Conservation (phyloP, 2,888 invertebrate species). For the Lingula anatina region DNA sequence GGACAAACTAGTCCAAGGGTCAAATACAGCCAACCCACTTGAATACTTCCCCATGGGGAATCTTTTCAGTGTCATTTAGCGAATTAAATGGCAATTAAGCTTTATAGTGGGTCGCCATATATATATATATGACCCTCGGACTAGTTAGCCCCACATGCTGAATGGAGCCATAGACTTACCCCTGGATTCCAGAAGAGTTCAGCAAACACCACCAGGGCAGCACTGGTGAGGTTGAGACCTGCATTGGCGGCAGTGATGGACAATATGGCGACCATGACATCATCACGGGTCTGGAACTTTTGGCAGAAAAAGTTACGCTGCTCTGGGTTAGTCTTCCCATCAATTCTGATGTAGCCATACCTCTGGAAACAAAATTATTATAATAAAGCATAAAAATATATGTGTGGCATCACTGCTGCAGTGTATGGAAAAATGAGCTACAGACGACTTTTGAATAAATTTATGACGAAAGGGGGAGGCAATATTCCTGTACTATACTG, state of each 20-base stretch:
- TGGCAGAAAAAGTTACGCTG: slow-evolving; percentile 68
- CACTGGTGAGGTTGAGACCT: slow-evolving; percentile 90
- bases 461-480: too few relatives aligned
- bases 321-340: slow-evolving; percentile 73
- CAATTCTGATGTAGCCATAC: slow-evolving; percentile 67
- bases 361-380: slow-evolving; percentile 11
- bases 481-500: too few relatives aligned
- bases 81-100: too few relatives aligned
- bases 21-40: too few relatives aligned
- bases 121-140: too few relatives aligned
- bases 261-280: slow-evolving; percentile 72
- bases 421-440: background rate
- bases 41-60: too few relatives aligned
- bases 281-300: slow-evolving; percentile 68
- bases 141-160: too few relatives aligned
- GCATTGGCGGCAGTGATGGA: slow-evolving; percentile 88
- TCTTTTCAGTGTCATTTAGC: too few relatives aligned
- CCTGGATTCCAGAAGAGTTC: slow-evolving; percentile 85
- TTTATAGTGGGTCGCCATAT: too few relatives aligned
- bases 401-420: slow-evolving; percentile 1
- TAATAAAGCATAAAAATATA: slow-evolving; percentile 1
- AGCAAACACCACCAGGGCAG: slow-evolving; percentile 78
- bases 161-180: slow-evolving; percentile 60
- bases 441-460: background rate
- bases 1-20: too few relatives aligned